Conservation (phyloP, 2,113 vertebrate genomes). For the Entelurus aequoreus region DNA sequence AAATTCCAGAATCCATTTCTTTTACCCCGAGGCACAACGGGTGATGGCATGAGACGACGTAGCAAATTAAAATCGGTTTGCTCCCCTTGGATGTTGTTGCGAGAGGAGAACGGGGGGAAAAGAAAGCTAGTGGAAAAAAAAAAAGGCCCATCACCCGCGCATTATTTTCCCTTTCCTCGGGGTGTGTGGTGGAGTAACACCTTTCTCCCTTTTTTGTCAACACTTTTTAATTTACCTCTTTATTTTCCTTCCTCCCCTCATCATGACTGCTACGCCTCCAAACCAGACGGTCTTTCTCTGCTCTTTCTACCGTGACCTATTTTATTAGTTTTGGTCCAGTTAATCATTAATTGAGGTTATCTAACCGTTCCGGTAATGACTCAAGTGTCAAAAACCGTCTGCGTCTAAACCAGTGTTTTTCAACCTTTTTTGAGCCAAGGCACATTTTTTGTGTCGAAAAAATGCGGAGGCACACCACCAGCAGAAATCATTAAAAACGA, state of each 20-base stretch:
- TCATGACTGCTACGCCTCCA: slow-evolving; percentile 20
- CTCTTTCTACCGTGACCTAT: slow-evolving; percentile 55
- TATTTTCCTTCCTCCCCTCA: slow-evolving; percentile 12
- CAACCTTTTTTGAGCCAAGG: no score
- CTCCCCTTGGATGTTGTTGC: slow-evolving; percentile 46
- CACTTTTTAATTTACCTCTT: slow-evolving; percentile 41
- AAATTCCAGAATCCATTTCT: slow-evolving; percentile 64
- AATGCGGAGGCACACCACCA: no score
- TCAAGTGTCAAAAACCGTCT: slow-evolving; percentile 41
- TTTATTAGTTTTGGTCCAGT: slow-evolving; percentile 69
- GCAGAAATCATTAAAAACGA: no score
- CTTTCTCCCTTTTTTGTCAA: slow-evolving; percentile 30
- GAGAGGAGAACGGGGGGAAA: slow-evolving; percentile 30
- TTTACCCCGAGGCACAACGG: slow-evolving; percentile 47
- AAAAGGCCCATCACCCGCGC: slow-evolving; percentile 50
- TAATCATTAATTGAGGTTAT: slow-evolving; percentile 70
- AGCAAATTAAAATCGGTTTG: slow-evolving; percentile 62
- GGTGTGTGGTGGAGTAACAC: slow-evolving; percentile 45
- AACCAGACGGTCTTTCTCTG: slow-evolving; percentile 48
- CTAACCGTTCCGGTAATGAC: slow-evolving; percentile 66
- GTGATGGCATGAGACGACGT: slow-evolving; percentile 51
- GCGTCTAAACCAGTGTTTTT: slow-evolving; percentile 7
- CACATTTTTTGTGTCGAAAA: no score
- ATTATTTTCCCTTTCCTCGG: slow-evolving; percentile 56
- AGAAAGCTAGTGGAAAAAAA: slow-evolving; percentile 36